Conservation (phyloP, 2,888 invertebrate species). For the Acleris laterana region DNA sequence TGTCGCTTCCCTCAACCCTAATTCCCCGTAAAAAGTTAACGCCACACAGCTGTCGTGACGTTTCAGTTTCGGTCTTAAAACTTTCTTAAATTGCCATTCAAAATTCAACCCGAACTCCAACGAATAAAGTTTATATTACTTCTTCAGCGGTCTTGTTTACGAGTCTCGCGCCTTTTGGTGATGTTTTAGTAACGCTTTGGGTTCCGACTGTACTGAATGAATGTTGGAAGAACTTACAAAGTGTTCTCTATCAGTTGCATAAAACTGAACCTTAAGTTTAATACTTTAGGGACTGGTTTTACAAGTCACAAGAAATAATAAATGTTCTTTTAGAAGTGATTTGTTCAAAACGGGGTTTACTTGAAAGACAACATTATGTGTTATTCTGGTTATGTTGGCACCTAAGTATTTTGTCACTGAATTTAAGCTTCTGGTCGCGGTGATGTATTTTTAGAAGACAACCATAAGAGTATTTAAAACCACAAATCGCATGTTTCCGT, state of each 20-base stretch:
- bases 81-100: slow-evolving; percentile 16
- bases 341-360: slow-evolving; percentile 26
- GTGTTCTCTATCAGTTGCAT: not conserved
- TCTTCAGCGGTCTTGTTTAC: slow-evolving; percentile 28
- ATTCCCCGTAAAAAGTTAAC: slow-evolving; percentile 30
- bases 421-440: slow-evolving; percentile 24
- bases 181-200: slow-evolving; percentile 36
- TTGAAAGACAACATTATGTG: slow-evolving; percentile 38
- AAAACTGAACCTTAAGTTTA: not conserved
- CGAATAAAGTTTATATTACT: slow-evolving; percentile 16
- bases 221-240: slow-evolving; percentile 17
- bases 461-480: slow-evolving; percentile 2
- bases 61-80: slow-evolving; percentile 38
- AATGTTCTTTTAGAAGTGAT: slow-evolving; percentile 2
- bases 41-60: slow-evolving; percentile 36
- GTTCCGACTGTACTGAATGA: slow-evolving; percentile 37
- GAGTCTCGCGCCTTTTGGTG: slow-evolving; percentile 32
- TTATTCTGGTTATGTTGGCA: slow-evolving; percentile 36
- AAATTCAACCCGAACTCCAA: slow-evolving; percentile 6
- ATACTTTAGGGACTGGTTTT: not conserved
- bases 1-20: slow-evolving; percentile 21
- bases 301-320: not conserved
- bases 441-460: slow-evolving; percentile 25
- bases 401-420: slow-evolving; percentile 37
- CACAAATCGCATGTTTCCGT: not conserved